Evolutionary conservation across 2,888 invertebrate species (phyloP), one percentile per base, ranked within the genome.

Genomic region (Thereva unica): DNA sequence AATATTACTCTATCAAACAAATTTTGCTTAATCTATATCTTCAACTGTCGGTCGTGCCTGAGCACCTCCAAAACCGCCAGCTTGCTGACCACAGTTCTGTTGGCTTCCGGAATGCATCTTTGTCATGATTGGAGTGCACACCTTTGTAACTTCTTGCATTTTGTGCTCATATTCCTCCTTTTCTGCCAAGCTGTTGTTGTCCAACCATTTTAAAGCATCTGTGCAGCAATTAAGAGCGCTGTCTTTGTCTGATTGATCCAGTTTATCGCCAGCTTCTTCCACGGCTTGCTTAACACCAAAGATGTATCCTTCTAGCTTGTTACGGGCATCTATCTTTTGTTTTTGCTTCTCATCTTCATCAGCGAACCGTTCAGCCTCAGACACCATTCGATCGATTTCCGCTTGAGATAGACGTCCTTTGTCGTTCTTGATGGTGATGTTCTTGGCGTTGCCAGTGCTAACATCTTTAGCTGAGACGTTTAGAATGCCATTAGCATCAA

Each of bases 401-500:
- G 87, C 88, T 76, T 91, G 89, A 10, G 90, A 89, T 59, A 92
- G 81, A 3, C 91, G 84, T 0, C 91, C 90, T 74, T 88, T 90
- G 81, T 92, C 90, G 80, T 92, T 92, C 76, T 89, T 89, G 71
- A 92, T 92, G 47, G 88, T 88, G 69, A 92, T 91, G 76, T 89
- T 88, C 78, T 87, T 89, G 68, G 85, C 85, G 71, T 88, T 88
- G 35, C 84, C 86, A 1, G 85, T 84, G 73, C 85, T 84, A 77
- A 85, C 85, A 69, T 86, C 86, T 68, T 87, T 85, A 9, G 93
- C 93, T 0, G 90, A 87, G 4, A 94, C 93, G 77, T 92, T 93
- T 70, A 97, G 82, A 81, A 97, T 96, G 77, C 97, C 96, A 81
- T 97, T 95, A 53, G 95, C 95, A 76, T 96, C 95, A 75, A 90